Evolutionary conservation across 2,113 vertebrate species (phyloP), one percentile per base, ranked within the genome.

Genomic region (Fulmarus glacialis): DNA sequence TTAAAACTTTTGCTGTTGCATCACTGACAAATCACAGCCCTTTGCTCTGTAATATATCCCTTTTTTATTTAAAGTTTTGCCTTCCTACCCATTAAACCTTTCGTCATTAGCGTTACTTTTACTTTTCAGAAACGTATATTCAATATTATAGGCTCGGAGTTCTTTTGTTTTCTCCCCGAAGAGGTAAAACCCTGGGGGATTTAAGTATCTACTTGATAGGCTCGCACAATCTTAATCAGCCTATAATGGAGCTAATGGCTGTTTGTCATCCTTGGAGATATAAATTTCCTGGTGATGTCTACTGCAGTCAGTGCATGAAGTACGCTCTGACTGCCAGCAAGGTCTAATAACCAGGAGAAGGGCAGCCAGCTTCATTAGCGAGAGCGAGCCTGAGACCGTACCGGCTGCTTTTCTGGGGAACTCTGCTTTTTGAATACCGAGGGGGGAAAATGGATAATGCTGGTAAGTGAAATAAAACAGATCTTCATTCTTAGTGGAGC

Each of bases 261-360:
- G 98, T 98, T 98, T 98, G 98, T 98, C 98, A 98, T 98, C 98
- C 98, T 98, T 97, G 97, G 98, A 98, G 98, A 98, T 98, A 98
- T 98, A 98, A 98, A 98, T 99, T 98, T 99, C 98, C 98, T 98
- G 98, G 97, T 98, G 97, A 98, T 98, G 98, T 98, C 98, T 98
- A 96, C 98, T 98, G 98, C 98, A 98, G 98, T 98, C 98, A 97
- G 98, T 95, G 94, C 97, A 97, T 98, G 97, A 97, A 98, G 97
- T 96, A 92, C 97, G 95, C 97, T 98, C 90, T 84, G 95, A 96
- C 98, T 98, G 97, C 98, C 98, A 98, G 97, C 97, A 97, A 98
- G 97, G 96, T 97, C 97, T 98, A 98, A 98, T 98, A 97, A 97
- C 90, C 97, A 92, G 97, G 93, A 97, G 97, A 96, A 97, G 98